Conservation (phyloP, 2,113 vertebrate genomes). For the Centrocercus urophasianus region DNA sequence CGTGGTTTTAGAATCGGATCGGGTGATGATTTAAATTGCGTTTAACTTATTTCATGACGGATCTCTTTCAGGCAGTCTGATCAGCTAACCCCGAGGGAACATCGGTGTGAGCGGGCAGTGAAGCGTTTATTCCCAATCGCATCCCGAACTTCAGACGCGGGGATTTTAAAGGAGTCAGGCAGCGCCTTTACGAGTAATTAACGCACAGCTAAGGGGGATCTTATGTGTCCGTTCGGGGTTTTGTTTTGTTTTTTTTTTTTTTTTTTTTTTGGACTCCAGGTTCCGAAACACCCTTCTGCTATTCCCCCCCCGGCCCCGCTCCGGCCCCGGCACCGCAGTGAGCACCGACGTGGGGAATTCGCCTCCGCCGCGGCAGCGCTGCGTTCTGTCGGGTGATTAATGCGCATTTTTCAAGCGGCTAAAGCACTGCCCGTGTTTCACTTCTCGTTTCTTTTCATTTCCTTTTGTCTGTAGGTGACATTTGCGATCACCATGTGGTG, state of each 20-base stretch:
- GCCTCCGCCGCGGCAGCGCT: background rate
- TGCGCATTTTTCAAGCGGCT: slow-evolving; percentile 18
- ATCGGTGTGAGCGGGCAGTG: background rate
- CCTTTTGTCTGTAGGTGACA: slow-evolving; percentile 64
- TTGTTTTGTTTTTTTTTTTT: background rate
- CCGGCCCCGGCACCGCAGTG: background rate
- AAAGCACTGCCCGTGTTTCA: background rate
- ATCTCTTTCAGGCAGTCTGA: slow-evolving; percentile 14
- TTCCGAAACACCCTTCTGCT: background rate
- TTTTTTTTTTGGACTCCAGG: background rate
- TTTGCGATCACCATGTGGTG: slow-evolving; percentile 44
- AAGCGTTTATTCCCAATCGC: background rate
- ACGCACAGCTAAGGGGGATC: background rate
- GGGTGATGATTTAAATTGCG: background rate
- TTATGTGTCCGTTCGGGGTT: background rate
- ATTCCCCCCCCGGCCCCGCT: background rate
- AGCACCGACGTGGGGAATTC: background rate
- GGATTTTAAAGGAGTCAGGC: background rate
- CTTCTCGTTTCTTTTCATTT: slow-evolving; percentile 36
- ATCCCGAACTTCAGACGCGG: background rate
- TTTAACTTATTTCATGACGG: background rate
- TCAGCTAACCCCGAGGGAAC: background rate
- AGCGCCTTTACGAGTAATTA: background rate
- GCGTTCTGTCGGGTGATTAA: background rate
- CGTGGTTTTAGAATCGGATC: background rate